phyloP scores from a whole-genome alignment of 1,140 invertebrate species.

The Drosophila novamexicana region DNA sequence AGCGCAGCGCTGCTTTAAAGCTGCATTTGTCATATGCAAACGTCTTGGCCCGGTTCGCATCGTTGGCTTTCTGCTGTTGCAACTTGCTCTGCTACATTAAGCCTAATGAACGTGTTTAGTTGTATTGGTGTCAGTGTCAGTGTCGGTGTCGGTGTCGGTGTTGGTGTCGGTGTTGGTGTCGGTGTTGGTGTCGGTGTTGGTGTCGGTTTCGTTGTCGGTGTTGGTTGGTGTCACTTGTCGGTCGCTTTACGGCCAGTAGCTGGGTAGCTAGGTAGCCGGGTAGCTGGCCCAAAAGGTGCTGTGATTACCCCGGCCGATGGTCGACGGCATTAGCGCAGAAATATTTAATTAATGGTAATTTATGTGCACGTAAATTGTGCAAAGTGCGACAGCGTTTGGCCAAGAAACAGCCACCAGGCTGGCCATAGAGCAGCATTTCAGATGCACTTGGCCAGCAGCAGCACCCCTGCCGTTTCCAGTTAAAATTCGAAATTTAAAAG shows the following conservation, averaged over 20 bases:
- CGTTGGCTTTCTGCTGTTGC: conserved; percentile 23
- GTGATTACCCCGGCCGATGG: conserved; percentile 62
- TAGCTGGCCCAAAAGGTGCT: conserved; percentile 60
- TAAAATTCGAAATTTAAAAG: conserved; percentile 69
- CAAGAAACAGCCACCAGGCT: conserved; percentile 4
- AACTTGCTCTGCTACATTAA: conserved; percentile 59
- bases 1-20: conserved; percentile 36
- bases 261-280: neutral
- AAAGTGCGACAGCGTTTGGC: conserved; percentile 64
- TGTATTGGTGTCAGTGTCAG: conserved; percentile 58
- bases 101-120: conserved; percentile 77
- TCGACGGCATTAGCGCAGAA: conserved; percentile 72
- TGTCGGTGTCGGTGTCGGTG: conserved; percentile 12
- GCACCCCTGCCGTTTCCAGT: conserved; percentile 70
- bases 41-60: conserved; percentile 41
- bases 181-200: conserved; percentile 5
- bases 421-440: conserved; percentile 11
- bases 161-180: conserved; percentile 4
- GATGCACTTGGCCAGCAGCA: conserved; percentile 13
- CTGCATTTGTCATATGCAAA: conserved; percentile 78
- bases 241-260: conserved; percentile 54
- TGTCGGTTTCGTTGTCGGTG: conserved; percentile 26
- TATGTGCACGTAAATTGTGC: conserved; percentile 79
- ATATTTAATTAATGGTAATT: conserved; percentile 82
- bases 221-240: conserved; percentile 69